Evolutionary conservation across 1,140 invertebrate genomes (phyloP).

Genomic region (Neoseiulus cucumeris): DNA sequence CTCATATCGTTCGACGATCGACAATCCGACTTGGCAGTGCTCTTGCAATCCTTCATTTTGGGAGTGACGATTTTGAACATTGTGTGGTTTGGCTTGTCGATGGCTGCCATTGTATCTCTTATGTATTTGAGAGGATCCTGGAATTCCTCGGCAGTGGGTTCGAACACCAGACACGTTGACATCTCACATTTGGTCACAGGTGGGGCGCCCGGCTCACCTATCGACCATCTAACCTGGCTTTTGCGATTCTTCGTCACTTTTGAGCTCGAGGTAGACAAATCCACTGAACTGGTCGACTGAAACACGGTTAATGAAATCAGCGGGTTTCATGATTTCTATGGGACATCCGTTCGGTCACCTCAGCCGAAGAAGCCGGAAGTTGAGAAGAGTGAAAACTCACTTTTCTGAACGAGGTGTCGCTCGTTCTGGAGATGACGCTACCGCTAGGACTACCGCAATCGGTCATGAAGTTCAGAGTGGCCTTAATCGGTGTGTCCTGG

Average conservation of each 20-base stretch:
- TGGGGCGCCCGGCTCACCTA: conserved; percentile 10
- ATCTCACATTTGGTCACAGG: conserved; percentile 23
- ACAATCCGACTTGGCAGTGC: conserved; percentile 42
- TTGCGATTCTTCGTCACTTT: conserved; percentile 5
- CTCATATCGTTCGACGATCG: conserved; percentile 61
- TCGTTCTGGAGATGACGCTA: neutral
- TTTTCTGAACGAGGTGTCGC: neutral
- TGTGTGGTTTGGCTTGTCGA: neutral
- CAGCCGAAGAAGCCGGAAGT: no score
- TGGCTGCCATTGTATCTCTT: conserved; percentile 41
- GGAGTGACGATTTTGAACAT: conserved; percentile 7
- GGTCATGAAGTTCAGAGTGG: neutral
- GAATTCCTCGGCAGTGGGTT: conserved; percentile 63
- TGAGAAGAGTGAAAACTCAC: no score
- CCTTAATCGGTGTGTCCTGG: neutral
- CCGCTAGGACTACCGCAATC: conserved; percentile 1
- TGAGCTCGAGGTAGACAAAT: conserved; percentile 3
- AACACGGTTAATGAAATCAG: no score
- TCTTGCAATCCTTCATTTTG: neutral
- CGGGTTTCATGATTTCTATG: no score
- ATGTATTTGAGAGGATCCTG: conserved; percentile 75
- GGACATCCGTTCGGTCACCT: no score
- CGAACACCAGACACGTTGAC: conserved; percentile 59
- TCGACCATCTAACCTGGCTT: neutral
- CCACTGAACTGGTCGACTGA: neutral